Percentiles rank a stretch among this genome's conserved stretches.
Conservation (phyloP, 2,888 invertebrate species). For the Unio delphinus region DNA sequence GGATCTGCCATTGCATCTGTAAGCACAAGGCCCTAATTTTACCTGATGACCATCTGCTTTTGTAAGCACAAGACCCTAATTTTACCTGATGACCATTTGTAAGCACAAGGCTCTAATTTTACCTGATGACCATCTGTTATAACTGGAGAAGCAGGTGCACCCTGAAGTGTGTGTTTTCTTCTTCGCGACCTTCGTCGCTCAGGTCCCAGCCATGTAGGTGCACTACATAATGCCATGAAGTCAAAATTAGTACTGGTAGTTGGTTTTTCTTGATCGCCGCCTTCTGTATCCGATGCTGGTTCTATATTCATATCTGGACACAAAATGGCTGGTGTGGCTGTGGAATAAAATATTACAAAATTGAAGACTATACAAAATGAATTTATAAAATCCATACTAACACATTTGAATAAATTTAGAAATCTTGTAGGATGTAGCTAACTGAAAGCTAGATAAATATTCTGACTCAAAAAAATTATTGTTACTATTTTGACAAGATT, state of each 20-base stretch:
- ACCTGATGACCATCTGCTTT: not conserved
- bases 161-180: conserved; percentile 22
- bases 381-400: too few species aligned
- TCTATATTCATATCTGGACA: conserved; percentile 27
- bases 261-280: conserved; percentile 14
- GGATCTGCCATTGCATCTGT: too few species aligned
- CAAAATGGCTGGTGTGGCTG: conserved; percentile 25
- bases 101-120: too few species aligned
- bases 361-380: too few species aligned
- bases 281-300: conserved; percentile 23
- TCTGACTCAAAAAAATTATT: too few species aligned
- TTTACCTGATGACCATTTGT: not conserved
- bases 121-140: not conserved
- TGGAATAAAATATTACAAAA: not conserved
- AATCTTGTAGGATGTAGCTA: too few species aligned
- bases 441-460: too few species aligned
- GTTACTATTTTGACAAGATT: too few species aligned
- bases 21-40: too few species aligned
- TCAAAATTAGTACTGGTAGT: conserved; percentile 55
- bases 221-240: conserved; percentile 63
- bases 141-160: conserved; percentile 15
- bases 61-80: too few species aligned
- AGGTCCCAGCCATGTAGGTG: conserved; percentile 63
- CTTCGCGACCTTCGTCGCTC: conserved; percentile 53
- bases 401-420: too few species aligned